Conservation (phyloP, 2,888 invertebrate genomes). For the Aspidiotus rigidus region DNA sequence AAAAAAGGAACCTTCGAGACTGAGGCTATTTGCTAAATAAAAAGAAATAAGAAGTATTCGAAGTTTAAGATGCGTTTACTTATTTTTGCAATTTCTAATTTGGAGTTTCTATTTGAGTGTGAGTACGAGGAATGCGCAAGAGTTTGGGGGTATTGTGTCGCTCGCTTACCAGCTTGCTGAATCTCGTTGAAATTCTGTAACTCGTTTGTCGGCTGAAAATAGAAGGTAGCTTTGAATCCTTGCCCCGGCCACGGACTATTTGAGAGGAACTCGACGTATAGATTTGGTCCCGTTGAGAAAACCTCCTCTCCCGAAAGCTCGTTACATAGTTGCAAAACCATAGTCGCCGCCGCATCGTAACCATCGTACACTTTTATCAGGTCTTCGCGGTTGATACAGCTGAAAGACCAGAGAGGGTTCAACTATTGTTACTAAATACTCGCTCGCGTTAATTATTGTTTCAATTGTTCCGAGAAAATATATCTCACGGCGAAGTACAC, state of each 20-base stretch:
- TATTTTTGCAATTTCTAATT: too few relatives aligned
- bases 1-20: too few relatives aligned
- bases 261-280: constrained; percentile 74
- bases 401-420: constrained; percentile 44
- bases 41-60: too few relatives aligned
- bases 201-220: constrained; percentile 57
- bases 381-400: constrained; percentile 72
- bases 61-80: too few relatives aligned
- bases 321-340: constrained; percentile 75
- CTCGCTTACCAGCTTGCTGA: constrained; percentile 31
- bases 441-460: background rate
- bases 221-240: constrained; percentile 66
- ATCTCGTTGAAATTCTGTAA: constrained; percentile 39
- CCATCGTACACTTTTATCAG: constrained; percentile 80
- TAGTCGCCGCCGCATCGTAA: constrained; percentile 58
- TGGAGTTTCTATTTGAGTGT: too few relatives aligned
- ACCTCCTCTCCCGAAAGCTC: constrained; percentile 67
- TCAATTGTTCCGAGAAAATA: constrained; percentile 1
- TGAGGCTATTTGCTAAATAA: too few relatives aligned
- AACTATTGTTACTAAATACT: too few relatives aligned
- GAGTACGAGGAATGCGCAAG: too few relatives aligned
- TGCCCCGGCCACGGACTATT: constrained; percentile 70
- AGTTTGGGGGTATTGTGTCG: too few relatives aligned
- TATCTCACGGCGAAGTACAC: constrained; percentile 34
- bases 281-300: constrained; percentile 70